Percentiles rank a stretch among this genome's conserved stretches.
These are phyloP conservation scores for Morinoia aosen DNA, from an alignment of 2,888 invertebrate species.

Conservation along the genomic window DNA sequence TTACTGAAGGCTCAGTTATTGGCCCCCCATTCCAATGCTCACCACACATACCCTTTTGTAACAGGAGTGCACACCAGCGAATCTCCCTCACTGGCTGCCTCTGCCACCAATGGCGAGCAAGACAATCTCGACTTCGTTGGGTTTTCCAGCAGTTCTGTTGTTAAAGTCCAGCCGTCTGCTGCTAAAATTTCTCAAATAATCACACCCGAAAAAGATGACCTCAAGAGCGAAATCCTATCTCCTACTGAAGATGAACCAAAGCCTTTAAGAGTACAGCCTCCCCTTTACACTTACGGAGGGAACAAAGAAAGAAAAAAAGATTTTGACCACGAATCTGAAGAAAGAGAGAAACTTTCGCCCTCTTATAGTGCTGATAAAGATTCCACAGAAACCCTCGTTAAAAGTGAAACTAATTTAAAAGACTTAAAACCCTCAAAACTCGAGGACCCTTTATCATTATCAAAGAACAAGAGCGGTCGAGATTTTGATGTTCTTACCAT, in stretches of 20 bases:
- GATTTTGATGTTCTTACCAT: slow-evolving; percentile 84
- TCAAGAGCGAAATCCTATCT: slow-evolving; percentile 59
- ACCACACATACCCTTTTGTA: slow-evolving; percentile 41
- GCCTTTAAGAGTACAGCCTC: slow-evolving; percentile 80
- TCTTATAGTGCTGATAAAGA: not conserved
- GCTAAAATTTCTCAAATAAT: slow-evolving; percentile 16
- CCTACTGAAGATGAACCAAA: slow-evolving; percentile 68
- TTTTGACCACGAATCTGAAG: slow-evolving; percentile 65
- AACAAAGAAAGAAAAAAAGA: slow-evolving; percentile 76
- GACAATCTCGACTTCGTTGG: slow-evolving; percentile 67
- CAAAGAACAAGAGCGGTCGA: slow-evolving; percentile 67
- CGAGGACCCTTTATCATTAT: not conserved
- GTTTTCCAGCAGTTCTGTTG: slow-evolving; percentile 63
- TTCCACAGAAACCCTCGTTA: not conserved
- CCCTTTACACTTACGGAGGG: slow-evolving; percentile 81
- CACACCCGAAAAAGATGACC: slow-evolving; percentile 48
- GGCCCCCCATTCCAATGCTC: slow-evolving; percentile 52
- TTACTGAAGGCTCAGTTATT: slow-evolving; percentile 64
- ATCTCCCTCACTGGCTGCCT: slow-evolving; percentile 58
- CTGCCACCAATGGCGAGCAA: slow-evolving; percentile 62
- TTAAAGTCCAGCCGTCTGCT: slow-evolving; percentile 35
- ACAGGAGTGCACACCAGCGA: slow-evolving; percentile 57
- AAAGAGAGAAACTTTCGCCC: slow-evolving; percentile 61
- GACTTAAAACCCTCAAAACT: not conserved
- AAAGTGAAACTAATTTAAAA: not conserved